phyloP scores from a whole-genome alignment of 2,797 vertebrate genomes.

The Crocidura indochinensis region DNA sequence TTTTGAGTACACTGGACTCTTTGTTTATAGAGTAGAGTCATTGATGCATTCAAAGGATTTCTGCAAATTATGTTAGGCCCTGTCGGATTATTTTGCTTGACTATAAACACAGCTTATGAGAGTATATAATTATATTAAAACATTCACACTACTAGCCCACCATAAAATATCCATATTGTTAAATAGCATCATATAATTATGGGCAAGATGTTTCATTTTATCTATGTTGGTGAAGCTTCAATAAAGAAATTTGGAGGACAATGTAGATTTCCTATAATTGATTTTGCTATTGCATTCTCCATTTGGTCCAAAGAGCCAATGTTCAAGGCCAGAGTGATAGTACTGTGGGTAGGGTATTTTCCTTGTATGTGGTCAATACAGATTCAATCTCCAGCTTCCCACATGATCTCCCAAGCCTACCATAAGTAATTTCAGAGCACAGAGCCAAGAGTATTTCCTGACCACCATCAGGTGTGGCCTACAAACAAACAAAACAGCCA shows the following conservation, averaged over 20 bases:
- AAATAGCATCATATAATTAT: not conserved
- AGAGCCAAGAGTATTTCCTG: too few species aligned
- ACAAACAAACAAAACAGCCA: not conserved
- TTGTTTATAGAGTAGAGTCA: not conserved
- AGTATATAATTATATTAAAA: not conserved
- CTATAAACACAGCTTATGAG: conserved; percentile 8
- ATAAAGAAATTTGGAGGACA: not conserved
- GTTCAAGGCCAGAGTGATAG: not conserved
- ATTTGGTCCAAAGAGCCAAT: not conserved
- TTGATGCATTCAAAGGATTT: not conserved
- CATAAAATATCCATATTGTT: conserved; percentile 1
- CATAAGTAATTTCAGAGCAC: too few species aligned
- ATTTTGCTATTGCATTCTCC: not conserved
- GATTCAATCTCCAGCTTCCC: too few species aligned
- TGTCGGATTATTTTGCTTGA: not conserved
- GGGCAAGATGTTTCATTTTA: not conserved
- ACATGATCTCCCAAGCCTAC: too few species aligned
- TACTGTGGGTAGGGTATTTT: too few species aligned
- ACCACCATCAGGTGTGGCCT: too few species aligned
- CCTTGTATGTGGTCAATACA: too few species aligned
- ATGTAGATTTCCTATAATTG: not conserved
- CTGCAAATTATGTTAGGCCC: not conserved
- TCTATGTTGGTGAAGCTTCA: not conserved
- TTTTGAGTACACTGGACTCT: not conserved
- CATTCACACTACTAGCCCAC: too few species aligned